Conservation (phyloP, 2,113 vertebrate genomes). For the Muntiacus muntjak region DNA sequence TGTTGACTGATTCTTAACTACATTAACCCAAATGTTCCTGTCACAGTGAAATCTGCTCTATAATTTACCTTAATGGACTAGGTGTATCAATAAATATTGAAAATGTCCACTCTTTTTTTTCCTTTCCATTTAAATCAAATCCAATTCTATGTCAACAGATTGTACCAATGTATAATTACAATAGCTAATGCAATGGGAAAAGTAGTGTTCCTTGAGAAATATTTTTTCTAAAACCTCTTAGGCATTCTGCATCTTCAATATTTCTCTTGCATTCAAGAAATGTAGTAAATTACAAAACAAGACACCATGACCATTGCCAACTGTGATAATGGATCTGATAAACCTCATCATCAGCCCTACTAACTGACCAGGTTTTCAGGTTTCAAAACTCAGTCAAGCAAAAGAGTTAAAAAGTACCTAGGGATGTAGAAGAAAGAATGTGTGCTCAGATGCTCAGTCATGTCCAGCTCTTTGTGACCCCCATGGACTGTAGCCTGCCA, state of each 20-base stretch:
- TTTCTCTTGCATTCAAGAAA: conserved; percentile 53
- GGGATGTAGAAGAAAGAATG: not conserved
- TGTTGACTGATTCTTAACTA: conserved; percentile 51
- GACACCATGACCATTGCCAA: conserved; percentile 53
- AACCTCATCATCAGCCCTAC: not conserved
- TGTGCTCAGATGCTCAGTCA: not conserved
- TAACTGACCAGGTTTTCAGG: not conserved
- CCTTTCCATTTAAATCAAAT: conserved; percentile 68
- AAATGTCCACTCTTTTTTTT: conserved; percentile 12
- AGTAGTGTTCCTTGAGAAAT: conserved; percentile 44
- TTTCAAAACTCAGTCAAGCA: conserved; percentile 21
- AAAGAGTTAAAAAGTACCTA: not conserved
- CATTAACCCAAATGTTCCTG: conserved; percentile 43
- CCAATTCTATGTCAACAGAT: conserved; percentile 58
- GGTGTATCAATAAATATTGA: conserved; percentile 51
- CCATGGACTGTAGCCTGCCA: not conserved
- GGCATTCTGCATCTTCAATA: conserved; percentile 34
- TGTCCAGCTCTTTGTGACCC: not conserved
- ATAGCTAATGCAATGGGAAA: conserved; percentile 52
- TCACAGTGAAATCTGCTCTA: conserved; percentile 63
- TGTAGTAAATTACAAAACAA: conserved; percentile 35
- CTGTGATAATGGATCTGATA: conserved; percentile 47
- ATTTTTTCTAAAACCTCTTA: conserved; percentile 57
- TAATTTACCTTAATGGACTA: conserved; percentile 65
- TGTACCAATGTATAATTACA: conserved; percentile 58